These are phyloP conservation scores for Holotrichia oblita DNA, from an alignment of 1,140 invertebrate genomes.

Conservation along the genomic window DNA sequence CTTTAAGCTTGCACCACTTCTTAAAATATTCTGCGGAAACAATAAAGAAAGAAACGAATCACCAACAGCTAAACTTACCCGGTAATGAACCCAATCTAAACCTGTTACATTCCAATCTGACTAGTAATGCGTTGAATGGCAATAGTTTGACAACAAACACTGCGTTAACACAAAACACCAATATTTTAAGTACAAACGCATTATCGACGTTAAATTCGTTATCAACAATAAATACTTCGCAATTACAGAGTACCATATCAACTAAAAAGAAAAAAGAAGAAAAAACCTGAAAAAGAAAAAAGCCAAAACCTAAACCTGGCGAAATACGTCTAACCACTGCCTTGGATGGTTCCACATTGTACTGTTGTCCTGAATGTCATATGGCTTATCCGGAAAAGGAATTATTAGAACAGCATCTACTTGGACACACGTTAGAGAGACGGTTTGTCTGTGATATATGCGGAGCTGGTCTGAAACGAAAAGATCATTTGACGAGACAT, in stretches of 20 bases:
- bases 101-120: conserved; percentile 47
- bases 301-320: conserved; percentile 81
- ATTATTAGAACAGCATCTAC: conserved; percentile 80
- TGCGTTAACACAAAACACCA: conserved; percentile 58
- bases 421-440: conserved; percentile 82
- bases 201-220: conserved; percentile 44
- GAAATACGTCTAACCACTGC: conserved; percentile 84
- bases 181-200: conserved; percentile 45
- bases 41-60: conserved; percentile 73
- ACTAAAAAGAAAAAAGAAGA: conserved; percentile 87
- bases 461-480: conserved; percentile 82
- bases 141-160: conserved; percentile 43
- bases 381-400: conserved; percentile 86
- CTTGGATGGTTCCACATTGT: conserved; percentile 82
- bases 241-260: conserved; percentile 55
- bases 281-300: conserved; percentile 80
- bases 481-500: conserved; percentile 82
- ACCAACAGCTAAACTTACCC: conserved; percentile 55
- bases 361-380: conserved; percentile 87
- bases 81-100: conserved; percentile 50
- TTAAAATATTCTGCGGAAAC: conserved; percentile 83
- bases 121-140: conserved; percentile 43
- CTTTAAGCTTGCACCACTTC: conserved; percentile 82
- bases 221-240: conserved; percentile 48
- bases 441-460: conserved; percentile 87